Evolutionary conservation across 2,888 invertebrate species (phyloP).

Genomic region (Polydrusus pterygomalis): DNA sequence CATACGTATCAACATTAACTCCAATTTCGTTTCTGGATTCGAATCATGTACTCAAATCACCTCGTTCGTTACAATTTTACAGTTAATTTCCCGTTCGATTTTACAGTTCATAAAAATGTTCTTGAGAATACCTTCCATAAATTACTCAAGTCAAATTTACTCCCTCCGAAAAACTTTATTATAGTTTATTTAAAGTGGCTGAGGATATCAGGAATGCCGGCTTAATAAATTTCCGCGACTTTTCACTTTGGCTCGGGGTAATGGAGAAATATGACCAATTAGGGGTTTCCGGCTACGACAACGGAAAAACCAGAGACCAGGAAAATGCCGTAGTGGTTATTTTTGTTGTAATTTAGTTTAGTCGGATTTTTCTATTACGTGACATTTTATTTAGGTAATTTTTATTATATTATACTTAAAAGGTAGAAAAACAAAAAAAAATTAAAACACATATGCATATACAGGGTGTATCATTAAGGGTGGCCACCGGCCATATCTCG

Average conservation of each 20-base stretch:
- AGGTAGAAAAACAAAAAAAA: no score
- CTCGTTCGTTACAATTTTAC: no score
- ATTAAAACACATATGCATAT: no score
- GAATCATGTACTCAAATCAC: no score
- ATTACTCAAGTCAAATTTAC: slow-evolving; percentile 21
- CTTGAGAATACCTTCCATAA: not conserved
- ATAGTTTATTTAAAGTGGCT: slow-evolving; percentile 55
- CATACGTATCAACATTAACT: no score
- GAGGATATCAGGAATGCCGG: slow-evolving; percentile 51
- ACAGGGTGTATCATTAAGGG: no score
- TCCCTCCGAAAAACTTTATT: slow-evolving; percentile 45
- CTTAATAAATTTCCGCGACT: slow-evolving; percentile 58
- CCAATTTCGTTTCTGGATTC: no score
- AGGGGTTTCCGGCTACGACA: slow-evolving; percentile 55
- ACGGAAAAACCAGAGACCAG: slow-evolving; percentile 47
- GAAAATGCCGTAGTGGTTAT: slow-evolving; percentile 33
- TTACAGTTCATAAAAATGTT: not conserved
- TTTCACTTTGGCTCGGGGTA: slow-evolving; percentile 60
- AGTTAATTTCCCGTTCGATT: no score
- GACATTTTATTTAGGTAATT: not conserved
- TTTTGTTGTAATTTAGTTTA: slow-evolving; percentile 40
- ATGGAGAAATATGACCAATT: slow-evolving; percentile 63
- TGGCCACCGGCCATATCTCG: no score
- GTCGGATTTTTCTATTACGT: slow-evolving; percentile 15
- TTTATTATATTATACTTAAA: no score